Conservation (phyloP, 2,888 invertebrate species). For the Chymomyza caudatula region DNA sequence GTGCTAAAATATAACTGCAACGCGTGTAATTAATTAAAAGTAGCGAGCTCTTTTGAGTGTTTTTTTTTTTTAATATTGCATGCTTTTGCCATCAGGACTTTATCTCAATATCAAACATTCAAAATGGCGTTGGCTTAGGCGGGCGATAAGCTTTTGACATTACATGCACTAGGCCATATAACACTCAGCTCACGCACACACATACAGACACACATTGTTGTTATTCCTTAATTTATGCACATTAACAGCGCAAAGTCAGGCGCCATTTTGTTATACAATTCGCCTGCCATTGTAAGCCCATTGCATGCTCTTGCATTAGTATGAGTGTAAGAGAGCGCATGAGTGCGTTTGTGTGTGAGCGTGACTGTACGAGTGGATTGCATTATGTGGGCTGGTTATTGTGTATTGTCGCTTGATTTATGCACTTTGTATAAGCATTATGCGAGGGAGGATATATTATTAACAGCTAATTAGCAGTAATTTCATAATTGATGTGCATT, state of each 20-base stretch:
- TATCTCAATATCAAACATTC: constrained; percentile 31
- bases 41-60: constrained; percentile 36
- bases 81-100: constrained; percentile 27
- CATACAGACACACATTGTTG: constrained; percentile 1
- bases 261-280: constrained; percentile 27
- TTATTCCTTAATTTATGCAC: constrained; percentile 63
- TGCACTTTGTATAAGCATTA: constrained; percentile 51
- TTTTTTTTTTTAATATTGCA: constrained; percentile 32
- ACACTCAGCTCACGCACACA: constrained; percentile 1
- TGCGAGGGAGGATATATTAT: constrained; percentile 59
- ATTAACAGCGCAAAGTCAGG: constrained; percentile 57
- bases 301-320: not conserved
- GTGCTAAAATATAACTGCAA: constrained; percentile 1
- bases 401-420: constrained; percentile 50
- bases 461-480: constrained; percentile 66
- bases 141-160: constrained; percentile 53
- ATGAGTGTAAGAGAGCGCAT: not conserved
- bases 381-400: constrained; percentile 25
- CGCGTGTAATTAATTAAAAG: constrained; percentile 62
- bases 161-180: constrained; percentile 9
- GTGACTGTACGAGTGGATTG: constrained; percentile 23
- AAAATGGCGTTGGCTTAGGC: constrained; percentile 54
- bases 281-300: not conserved
- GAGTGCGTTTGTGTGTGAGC: not conserved
- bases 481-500: constrained; percentile 47